Base-by-base conservation (phyloP, 1,140 invertebrate species). In the Hylaeus anthracinus region DNA sequence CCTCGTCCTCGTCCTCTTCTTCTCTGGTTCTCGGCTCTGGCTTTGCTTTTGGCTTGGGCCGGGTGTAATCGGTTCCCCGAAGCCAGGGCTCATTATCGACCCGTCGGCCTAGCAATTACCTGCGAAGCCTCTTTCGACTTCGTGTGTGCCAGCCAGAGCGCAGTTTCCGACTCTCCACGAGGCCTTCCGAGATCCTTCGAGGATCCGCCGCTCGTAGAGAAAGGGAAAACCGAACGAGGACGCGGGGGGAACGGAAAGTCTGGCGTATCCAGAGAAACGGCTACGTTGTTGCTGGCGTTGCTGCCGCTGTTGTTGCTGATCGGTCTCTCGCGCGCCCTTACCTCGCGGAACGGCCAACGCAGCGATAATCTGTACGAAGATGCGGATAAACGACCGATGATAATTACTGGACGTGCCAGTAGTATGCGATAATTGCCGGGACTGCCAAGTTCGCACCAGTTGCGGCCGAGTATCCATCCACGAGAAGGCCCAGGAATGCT, bases 41-140 rank as follows among this genome's bases (percentile, higher is more conserved):
- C 90, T 91, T 88, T 87, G 90, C 91, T 92, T 91, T 91, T 92
- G 92, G 91, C 89, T 91, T 88, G 90, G 91, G 92, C 90, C 91
- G 89, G 89, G 84, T 92, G 92, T 93, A 94, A 93, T 94, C 93
- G 93, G 92, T 94, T 93, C 93, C 90, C 87, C 93, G 92, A 94
- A 93, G 91, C 92, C 91, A 90, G 89, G 92, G 91, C 93, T 94
- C 93, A 93, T 93, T 93, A 93, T 93, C 93, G 92, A 93, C 93
- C 92, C 93, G 92, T 92, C 93, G 93, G 92, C 92, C 92, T 93
- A 92, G 92, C 93, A 94, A 93, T 94, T 93, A 93, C 92, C 92
- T 92, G 92, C 91, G 90, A 91, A 92, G 87, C 90, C 88, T 91
- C 84, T 87, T 87, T 87, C 88, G 85, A 88, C 88, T 90, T 83